phyloP scores from a whole-genome alignment of 2,113 vertebrate species.

The Psephotus haematonotus region DNA sequence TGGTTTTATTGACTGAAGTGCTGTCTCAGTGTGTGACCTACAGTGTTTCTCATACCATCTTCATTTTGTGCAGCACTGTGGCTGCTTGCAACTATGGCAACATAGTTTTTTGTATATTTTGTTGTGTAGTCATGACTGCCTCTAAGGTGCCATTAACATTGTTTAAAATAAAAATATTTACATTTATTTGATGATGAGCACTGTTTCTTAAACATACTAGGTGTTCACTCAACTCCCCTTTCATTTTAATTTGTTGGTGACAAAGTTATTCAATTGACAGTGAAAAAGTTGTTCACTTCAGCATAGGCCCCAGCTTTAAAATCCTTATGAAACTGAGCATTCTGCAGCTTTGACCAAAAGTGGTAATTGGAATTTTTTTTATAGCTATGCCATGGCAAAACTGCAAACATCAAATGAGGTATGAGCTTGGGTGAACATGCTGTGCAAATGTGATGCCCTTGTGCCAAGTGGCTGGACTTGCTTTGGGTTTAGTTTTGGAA shows the following conservation, averaged over 20 bases:
- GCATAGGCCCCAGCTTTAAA: background rate
- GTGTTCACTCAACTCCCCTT: background rate
- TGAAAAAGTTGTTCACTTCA: background rate
- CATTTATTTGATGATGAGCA: slow-evolving; percentile 1
- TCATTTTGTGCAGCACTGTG: slow-evolving; percentile 48
- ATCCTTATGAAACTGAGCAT: background rate
- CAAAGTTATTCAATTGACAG: background rate
- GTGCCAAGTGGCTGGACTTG: background rate
- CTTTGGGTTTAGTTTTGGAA: background rate
- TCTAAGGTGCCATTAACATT: slow-evolving; percentile 52
- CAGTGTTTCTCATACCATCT: background rate
- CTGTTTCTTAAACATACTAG: background rate
- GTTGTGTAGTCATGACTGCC: slow-evolving; percentile 45
- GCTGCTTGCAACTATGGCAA: background rate
- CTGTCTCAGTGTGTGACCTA: slow-evolving; percentile 15
- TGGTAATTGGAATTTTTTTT: background rate
- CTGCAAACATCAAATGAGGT: background rate
- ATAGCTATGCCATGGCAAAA: background rate
- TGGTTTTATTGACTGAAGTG: background rate
- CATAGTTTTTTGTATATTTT: slow-evolving; percentile 54
- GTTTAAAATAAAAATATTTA: slow-evolving; percentile 61
- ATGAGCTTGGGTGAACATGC: background rate
- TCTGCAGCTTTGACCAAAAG: background rate
- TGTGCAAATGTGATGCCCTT: background rate
- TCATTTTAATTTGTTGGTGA: background rate